These are phyloP conservation scores for Ashinkailepas kermadecensis DNA, from an alignment of 2,888 invertebrate genomes.

Conservation along the genomic window DNA sequence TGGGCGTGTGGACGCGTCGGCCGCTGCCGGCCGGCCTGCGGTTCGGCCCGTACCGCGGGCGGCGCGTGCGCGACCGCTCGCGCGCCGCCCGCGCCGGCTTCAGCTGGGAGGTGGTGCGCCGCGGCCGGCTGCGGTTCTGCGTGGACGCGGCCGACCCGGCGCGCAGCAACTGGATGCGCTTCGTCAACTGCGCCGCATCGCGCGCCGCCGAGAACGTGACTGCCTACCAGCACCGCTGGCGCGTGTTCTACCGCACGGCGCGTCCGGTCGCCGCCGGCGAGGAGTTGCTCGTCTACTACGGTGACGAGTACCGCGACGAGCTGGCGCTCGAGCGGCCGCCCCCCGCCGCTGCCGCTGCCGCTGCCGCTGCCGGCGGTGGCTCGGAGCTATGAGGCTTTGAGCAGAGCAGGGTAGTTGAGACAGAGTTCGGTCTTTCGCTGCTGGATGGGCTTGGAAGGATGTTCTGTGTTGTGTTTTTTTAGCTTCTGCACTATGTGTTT, in stretches of 20 bases:
- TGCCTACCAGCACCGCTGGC: slow-evolving; percentile 50
- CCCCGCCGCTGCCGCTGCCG: too few species aligned
- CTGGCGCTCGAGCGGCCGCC: slow-evolving; percentile 31
- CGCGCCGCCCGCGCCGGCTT: slow-evolving; percentile 36
- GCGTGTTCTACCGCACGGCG: slow-evolving; percentile 48
- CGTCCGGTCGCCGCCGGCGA: slow-evolving; percentile 39
- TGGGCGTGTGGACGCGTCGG: slow-evolving; percentile 36
- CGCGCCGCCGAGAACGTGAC: slow-evolving; percentile 49
- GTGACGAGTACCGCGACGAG: slow-evolving; percentile 41
- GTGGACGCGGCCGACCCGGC: slow-evolving; percentile 39
- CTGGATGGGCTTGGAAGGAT: too few species aligned
- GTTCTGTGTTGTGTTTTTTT: too few species aligned
- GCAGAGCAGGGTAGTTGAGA: too few species aligned
- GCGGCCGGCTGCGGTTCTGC: slow-evolving; percentile 37
- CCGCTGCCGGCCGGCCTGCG: slow-evolving; percentile 37
- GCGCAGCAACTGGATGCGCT: slow-evolving; percentile 36
- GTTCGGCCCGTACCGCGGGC: slow-evolving; percentile 39
- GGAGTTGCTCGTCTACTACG: slow-evolving; percentile 46
- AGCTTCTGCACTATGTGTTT: too few species aligned
- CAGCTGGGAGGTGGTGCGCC: slow-evolving; percentile 35
- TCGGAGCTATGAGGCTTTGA: too few species aligned
- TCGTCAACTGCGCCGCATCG: slow-evolving; percentile 35
- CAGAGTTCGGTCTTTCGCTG: too few species aligned
- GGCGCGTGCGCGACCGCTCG: slow-evolving; percentile 26
- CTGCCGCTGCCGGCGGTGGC: too few species aligned